phyloP scores from a whole-genome alignment of 2,888 invertebrate genomes.

The Prenolepis imparis region DNA sequence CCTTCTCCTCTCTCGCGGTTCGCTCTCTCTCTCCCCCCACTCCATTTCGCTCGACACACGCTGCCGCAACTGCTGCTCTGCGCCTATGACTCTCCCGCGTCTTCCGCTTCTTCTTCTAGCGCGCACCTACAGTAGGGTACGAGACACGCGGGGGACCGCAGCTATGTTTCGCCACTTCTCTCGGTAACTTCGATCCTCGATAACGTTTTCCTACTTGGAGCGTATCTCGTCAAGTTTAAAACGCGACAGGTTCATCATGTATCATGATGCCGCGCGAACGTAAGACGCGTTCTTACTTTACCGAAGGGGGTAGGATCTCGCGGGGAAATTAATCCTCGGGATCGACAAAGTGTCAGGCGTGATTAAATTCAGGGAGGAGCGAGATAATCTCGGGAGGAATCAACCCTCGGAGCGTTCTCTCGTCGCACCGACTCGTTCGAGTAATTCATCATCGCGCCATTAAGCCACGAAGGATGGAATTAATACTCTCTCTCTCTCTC shows the following conservation, averaged over 20 bases:
- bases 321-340: slow-evolving; percentile 4
- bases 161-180: neutral
- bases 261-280: neutral
- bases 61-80: slow-evolving; percentile 17
- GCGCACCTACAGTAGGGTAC: slow-evolving; percentile 18
- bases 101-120: slow-evolving; percentile 64
- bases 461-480: neutral
- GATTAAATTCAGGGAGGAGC: slow-evolving; percentile 11
- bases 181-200: neutral
- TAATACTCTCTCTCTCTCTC: neutral
- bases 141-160: neutral
- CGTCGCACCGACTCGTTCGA: neutral
- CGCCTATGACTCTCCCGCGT: slow-evolving; percentile 46
- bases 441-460: slow-evolving; percentile 23
- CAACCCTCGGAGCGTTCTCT: neutral
- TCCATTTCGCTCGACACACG: slow-evolving; percentile 71
- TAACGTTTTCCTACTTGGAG: neutral
- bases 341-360: slow-evolving; percentile 2
- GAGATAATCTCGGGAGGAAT: neutral
- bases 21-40: slow-evolving; percentile 56
- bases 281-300: neutral
- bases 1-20: slow-evolving; percentile 62
- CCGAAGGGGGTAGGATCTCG: neutral
- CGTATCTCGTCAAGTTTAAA: neutral
- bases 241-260: too few relatives aligned